Percentiles rank a stretch among this genome's conserved stretches.
Evolutionary conservation across 2,888 invertebrate genomes (phyloP).

Genomic region (Polydrusus tereticollis): DNA sequence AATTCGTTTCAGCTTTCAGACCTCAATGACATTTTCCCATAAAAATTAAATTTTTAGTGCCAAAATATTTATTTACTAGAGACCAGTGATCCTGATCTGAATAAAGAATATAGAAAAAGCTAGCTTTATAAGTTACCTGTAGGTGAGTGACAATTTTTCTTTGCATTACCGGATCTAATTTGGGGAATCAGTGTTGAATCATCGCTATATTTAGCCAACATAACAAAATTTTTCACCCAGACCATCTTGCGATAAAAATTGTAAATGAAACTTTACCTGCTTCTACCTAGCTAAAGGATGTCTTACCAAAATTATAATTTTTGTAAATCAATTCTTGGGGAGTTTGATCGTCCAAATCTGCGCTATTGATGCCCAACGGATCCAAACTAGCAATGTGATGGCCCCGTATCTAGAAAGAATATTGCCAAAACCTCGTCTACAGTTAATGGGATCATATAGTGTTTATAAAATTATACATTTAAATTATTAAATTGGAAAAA

Average conservation of each 20-base stretch:
- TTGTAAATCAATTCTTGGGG: conserved; percentile 95
- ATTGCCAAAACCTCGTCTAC: conserved; percentile 60
- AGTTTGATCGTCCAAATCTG: conserved; percentile 87
- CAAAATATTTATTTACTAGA: too few species aligned
- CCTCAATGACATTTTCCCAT: too few species aligned
- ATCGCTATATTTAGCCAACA: neutral
- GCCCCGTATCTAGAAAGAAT: conserved; percentile 87
- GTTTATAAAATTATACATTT: neutral
- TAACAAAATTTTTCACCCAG: conserved; percentile 7
- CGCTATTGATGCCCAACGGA: conserved; percentile 95
- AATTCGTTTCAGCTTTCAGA: too few species aligned
- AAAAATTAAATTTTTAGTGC: too few species aligned
- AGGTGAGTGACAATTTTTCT: too few species aligned
- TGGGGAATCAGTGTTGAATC: neutral
- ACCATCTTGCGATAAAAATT: neutral
- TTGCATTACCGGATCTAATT: neutral
- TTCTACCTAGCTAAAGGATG: neutral
- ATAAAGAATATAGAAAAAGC: too few species aligned
- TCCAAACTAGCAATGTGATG: conserved; percentile 99
- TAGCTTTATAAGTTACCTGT: too few species aligned
- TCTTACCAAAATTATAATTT: conserved; percentile 97
- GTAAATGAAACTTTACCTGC: neutral
- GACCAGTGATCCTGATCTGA: too few species aligned
- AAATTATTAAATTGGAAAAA: neutral
- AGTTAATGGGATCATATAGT: neutral